Base-by-base conservation (phyloP, 2,113 vertebrate genomes). In the Cyphotilapia sp. region DNA sequence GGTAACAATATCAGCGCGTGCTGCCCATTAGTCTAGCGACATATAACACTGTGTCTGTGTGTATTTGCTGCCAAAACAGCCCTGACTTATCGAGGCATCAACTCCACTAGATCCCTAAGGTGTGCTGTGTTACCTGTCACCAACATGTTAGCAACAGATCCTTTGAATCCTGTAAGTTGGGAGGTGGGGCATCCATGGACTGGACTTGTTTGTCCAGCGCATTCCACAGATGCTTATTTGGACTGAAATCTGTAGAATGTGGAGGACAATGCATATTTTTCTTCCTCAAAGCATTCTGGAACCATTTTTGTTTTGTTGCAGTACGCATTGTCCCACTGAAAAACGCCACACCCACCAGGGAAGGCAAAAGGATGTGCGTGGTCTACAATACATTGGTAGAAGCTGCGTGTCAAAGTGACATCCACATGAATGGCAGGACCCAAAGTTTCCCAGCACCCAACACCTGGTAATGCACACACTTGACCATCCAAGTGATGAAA, bases 1-100 rank as follows among this genome's bases (percentile, higher is more conserved):
- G 13, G 8, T 0, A 45, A 45, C 42, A 27, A 27, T 4, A 1
- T 45, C 22, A 45, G 66, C 13, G 1, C 0, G n/a, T 69, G 63
- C 63, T 71, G 63, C n/a, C n/a, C 35, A 22, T 40, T 40, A 69
- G 19, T 3, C 63, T 0, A 69, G 11, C 3, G 6, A 42, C 63
- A 71, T 24, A 2, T 14, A 0, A 69, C 63, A 69, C 4, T 40
- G 63, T 69, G 35, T 14, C 33, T 35, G 33, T 38, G 6, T 66
- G 19, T 13, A 14, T 66, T 13, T 69, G 57, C 29, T 61, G 57
- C 57, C 27, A 31, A 61, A 61, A 61, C 29, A 61, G 29, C 2
- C 29, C 31, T 19, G 17, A 63, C 59, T 33, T 17, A 33, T 33
- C 16, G 16, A 33, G 59, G 59, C 31, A 63, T 63, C 9, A 35